Evolutionary conservation across 1,140 invertebrate species (phyloP).

Genomic region (Ephestia elutella): DNA sequence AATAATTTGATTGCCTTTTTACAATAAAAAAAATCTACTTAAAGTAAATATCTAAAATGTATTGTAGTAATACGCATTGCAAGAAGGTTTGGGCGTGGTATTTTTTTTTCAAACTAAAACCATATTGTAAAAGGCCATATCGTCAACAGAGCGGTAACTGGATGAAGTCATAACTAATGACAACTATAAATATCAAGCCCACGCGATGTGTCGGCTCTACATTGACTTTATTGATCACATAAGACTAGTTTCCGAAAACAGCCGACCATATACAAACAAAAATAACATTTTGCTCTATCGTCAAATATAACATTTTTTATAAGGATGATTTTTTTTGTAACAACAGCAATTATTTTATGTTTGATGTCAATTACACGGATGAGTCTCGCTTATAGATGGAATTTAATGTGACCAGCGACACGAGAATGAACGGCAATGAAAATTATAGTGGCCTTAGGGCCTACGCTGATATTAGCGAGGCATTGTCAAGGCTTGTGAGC

Average conservation of each 20-base stretch:
- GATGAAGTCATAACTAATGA: constrained; percentile 60
- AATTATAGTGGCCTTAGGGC: constrained; percentile 37
- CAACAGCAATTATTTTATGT: constrained; percentile 22
- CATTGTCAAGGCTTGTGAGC: constrained; percentile 32
- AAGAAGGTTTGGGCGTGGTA: too few relatives aligned
- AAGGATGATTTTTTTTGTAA: constrained; percentile 10
- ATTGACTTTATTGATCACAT: constrained; percentile 35
- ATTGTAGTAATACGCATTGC: too few relatives aligned
- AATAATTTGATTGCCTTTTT: background rate
- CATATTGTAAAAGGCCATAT: constrained; percentile 15
- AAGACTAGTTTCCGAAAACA: constrained; percentile 1
- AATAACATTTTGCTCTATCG: background rate
- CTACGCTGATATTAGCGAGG: constrained; percentile 33
- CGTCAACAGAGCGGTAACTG: constrained; percentile 29
- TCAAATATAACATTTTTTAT: background rate
- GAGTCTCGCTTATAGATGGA: constrained; percentile 20
- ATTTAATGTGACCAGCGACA: constrained; percentile 26
- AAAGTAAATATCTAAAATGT: too few relatives aligned
- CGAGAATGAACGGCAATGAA: constrained; percentile 30
- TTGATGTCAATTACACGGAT: constrained; percentile 23
- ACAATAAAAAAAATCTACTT: too few relatives aligned
- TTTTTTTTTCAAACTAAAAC: background rate
- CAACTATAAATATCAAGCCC: constrained; percentile 51
- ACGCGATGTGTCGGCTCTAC: constrained; percentile 39
- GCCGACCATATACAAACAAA: background rate